Evolutionary conservation across 1,140 invertebrate species (phyloP), one percentile per base, ranked within the genome.

Genomic region (Papilio polytes): DNA sequence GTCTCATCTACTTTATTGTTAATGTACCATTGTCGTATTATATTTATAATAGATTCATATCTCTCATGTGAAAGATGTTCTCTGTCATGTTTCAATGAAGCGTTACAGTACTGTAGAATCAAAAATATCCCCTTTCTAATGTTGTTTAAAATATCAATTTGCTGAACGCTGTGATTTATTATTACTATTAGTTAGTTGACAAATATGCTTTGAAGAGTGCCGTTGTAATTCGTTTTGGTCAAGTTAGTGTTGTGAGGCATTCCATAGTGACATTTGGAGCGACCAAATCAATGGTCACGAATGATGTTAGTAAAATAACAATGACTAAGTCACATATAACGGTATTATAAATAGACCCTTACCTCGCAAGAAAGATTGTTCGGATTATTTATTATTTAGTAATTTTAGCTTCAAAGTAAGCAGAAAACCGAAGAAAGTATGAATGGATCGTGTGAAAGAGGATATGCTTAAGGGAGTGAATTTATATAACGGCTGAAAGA

Each of bases 1-100:
- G 80, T 53, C 81, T 84, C 85, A 81, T 86, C 85, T 84, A 84
- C 78, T 84, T 86, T 82, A 85, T 85, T 87, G 88, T 87, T 89
- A 88, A 88, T 88, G 88, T 82, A 86, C 89, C 85, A 91, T 90
- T 91, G 90, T 91, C 88, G 85, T 91, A 86, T 87, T 90, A 91
- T 88, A 90, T 89, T 90, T 90, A 87, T 89, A 87, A 87, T 83
- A 90, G 88, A 90, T 91, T 86, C 82, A 36, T 91, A 89, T 90
- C 87, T 63, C 63, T 26, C 82, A 85, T 85, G 81, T 85, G 82
- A 86, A 85, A 80, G 80, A 87, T 85, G 84, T 83, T 86, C 79
- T 86, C 85, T 83, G 87, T 87, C 87, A 88, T 83, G 79, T 87
- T 80, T 80, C 74, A 83, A 83, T 88, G 86, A 86, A 85, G 80